Conservation (phyloP, 2,888 invertebrate species). For the Noctuana brunneofusca region DNA sequence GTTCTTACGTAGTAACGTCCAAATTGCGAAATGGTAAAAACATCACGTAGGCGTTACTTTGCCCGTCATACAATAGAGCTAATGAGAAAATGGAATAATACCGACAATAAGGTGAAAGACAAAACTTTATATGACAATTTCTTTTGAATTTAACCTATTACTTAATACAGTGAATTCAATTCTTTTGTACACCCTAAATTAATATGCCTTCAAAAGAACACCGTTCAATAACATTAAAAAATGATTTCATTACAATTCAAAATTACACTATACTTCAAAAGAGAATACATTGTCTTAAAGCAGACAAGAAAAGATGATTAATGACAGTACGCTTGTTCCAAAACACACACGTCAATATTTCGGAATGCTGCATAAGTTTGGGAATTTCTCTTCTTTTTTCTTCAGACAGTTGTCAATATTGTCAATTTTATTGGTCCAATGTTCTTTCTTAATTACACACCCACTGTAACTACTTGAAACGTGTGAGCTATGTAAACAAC, state of each 20-base stretch:
- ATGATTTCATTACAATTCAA: no score
- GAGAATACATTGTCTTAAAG: neutral
- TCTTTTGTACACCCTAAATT: no score
- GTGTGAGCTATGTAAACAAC: slow-evolving; percentile 12
- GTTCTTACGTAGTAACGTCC: slow-evolving; percentile 11
- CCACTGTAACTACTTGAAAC: slow-evolving; percentile 1
- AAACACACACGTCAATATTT: slow-evolving; percentile 11
- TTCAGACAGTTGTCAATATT: neutral
- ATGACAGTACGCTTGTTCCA: slow-evolving; percentile 2
- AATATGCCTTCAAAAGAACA: no score
- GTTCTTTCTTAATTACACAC: neutral
- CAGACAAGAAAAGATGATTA: slow-evolving; percentile 11
- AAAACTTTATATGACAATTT: neutral
- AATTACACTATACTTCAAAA: neutral
- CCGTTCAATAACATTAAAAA: no score
- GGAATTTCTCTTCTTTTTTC: slow-evolving; percentile 1
- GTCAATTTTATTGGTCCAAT: neutral
- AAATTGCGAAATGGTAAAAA: slow-evolving; percentile 28
- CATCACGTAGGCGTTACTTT: slow-evolving; percentile 25
- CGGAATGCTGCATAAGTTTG: neutral
- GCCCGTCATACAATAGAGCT: neutral
- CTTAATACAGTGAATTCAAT: neutral
- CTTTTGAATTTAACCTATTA: neutral
- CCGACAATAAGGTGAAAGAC: neutral
- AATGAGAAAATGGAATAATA: neutral